phyloP scores from a whole-genome alignment of 2,888 invertebrate species.

The Plagodis dolabraria region DNA sequence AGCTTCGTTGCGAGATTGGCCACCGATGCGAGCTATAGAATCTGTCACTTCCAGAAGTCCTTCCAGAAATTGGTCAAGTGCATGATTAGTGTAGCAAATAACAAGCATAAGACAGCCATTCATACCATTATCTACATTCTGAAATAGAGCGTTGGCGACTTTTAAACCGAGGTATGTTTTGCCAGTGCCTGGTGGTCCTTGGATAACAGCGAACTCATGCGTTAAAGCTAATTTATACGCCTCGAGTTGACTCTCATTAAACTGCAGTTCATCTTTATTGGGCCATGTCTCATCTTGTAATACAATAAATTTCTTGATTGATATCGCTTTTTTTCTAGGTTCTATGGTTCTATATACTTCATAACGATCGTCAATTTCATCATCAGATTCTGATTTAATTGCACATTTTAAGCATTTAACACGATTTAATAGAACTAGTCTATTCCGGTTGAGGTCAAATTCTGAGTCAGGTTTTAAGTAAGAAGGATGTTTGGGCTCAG shows the following conservation, averaged over 20 bases:
- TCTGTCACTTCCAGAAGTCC: constrained; percentile 85
- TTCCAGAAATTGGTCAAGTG: constrained; percentile 93
- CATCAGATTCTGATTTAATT: too few species aligned
- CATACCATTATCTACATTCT: constrained; percentile 67
- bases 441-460: constrained; percentile 14
- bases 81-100: constrained; percentile 94
- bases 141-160: constrained; percentile 87
- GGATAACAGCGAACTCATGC: constrained; percentile 90
- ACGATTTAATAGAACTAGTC: too few species aligned
- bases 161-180: constrained; percentile 92
- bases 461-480: constrained; percentile 46
- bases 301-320: constrained; percentile 44
- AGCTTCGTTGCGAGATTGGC: constrained; percentile 85
- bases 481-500: constrained; percentile 48
- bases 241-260: constrained; percentile 87
- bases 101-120: constrained; percentile 86
- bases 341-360: too few species aligned
- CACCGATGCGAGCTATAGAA: constrained; percentile 88
- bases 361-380: too few species aligned
- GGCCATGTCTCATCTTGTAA: constrained; percentile 77
- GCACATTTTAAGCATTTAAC: too few species aligned
- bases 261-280: constrained; percentile 59
- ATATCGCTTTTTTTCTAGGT: too few species aligned
- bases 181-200: constrained; percentile 95
- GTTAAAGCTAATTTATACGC: constrained; percentile 88